phyloP scores from a whole-genome alignment of 2,113 vertebrate genomes.

The Semicossyphus pulcher region DNA sequence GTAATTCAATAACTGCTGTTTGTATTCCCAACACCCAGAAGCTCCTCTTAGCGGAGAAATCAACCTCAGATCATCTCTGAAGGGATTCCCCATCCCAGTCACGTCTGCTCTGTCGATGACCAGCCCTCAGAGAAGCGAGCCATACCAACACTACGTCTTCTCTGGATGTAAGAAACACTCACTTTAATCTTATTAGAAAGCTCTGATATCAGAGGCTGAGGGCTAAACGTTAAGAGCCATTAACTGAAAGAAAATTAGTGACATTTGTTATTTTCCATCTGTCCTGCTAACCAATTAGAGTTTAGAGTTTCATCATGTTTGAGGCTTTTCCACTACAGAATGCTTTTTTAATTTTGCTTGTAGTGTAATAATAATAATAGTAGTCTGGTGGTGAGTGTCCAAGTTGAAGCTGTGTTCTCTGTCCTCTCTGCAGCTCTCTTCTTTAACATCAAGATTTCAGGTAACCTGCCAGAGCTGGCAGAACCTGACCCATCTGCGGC shows the following conservation, averaged over 20 bases:
- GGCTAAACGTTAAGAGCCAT: neutral
- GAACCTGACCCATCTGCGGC: conserved; percentile 73
- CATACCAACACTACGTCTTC: conserved; percentile 88
- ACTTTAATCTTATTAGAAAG: neutral
- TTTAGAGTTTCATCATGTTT: too few species aligned
- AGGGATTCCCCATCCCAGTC: conserved; percentile 86
- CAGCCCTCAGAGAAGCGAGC: conserved; percentile 77
- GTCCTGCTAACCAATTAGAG: too few species aligned
- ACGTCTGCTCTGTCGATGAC: conserved; percentile 87
- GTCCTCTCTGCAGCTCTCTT: conserved; percentile 83
- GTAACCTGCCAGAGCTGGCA: conserved; percentile 80
- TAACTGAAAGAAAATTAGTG: neutral
- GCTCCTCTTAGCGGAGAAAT: conserved; percentile 83
- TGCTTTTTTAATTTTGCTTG: too few species aligned
- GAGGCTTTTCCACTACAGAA: too few species aligned
- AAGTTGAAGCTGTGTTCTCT: neutral
- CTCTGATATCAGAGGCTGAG: neutral
- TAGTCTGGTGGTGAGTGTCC: neutral
- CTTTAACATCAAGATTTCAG: conserved; percentile 86
- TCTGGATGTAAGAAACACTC: conserved; percentile 85
- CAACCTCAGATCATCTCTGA: conserved; percentile 84
- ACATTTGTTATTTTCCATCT: too few species aligned
- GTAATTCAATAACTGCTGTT: neutral
- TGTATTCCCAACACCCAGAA: conserved; percentile 51
- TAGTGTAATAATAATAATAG: too few species aligned